Evolutionary conservation across 2,888 invertebrate species (phyloP).

Genomic region (Drosophila gaucha): DNA sequence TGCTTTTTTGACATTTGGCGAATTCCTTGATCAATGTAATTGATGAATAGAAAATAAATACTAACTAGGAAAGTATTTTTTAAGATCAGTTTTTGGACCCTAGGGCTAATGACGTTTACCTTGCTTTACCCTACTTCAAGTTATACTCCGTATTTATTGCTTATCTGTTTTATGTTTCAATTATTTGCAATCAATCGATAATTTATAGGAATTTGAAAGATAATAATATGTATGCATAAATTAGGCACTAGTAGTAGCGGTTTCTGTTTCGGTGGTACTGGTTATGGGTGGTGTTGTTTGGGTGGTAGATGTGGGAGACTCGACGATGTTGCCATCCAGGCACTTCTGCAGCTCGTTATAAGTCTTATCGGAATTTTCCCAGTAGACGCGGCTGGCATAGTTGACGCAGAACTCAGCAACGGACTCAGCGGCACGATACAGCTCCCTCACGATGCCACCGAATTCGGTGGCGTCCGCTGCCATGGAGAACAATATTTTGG

Average conservation of each 20-base stretch:
- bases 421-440: not conserved
- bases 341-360: conserved; percentile 20
- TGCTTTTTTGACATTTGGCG: no score
- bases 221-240: no score
- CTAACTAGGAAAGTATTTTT: no score
- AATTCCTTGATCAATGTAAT: no score
- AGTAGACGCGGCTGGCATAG: conserved; percentile 17
- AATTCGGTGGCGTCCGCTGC: conserved; percentile 3
- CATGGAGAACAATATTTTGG: conserved; percentile 10
- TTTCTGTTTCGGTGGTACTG: not conserved
- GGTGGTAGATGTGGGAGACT: not conserved
- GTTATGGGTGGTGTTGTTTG: not conserved
- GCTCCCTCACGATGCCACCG: not conserved
- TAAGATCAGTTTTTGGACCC: no score
- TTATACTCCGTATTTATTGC: no score
- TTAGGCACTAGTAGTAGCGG: not conserved
- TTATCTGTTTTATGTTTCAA: no score
- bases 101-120: no score
- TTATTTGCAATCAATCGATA: no score
- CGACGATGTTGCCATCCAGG: conserved; percentile 11
- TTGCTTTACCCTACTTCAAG: no score
- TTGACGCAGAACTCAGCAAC: conserved; percentile 13
- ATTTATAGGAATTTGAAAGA: no score
- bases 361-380: not conserved
- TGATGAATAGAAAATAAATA: no score